phyloP scores from a whole-genome alignment of 1,140 invertebrate species.

The Tetraneura akinire region DNA sequence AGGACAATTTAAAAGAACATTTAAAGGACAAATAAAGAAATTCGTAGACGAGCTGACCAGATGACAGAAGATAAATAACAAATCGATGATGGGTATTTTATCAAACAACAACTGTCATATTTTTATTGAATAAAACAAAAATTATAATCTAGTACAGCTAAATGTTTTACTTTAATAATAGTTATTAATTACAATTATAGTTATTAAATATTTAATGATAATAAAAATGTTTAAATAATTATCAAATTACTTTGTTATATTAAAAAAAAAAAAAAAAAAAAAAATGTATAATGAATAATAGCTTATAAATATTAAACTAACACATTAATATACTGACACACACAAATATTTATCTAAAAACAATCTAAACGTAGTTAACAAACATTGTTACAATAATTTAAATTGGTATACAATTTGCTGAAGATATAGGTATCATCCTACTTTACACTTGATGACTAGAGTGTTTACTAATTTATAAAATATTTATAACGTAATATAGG shows the following conservation, averaged over 20 bases:
- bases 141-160: not conserved
- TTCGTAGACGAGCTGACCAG: too few species aligned
- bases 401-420: constrained; percentile 10
- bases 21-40: too few species aligned
- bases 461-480: constrained; percentile 39
- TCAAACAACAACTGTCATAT: too few species aligned
- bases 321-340: constrained; percentile 3
- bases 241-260: not conserved
- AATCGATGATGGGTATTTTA: too few species aligned
- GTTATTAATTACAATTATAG: constrained; percentile 14
- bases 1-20: too few species aligned
- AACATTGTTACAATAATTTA: constrained; percentile 13
- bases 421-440: constrained; percentile 25
- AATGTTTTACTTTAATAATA: constrained; percentile 1
- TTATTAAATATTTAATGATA: not conserved
- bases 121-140: constrained; percentile 16
- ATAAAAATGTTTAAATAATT: not conserved
- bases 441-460: constrained; percentile 46
- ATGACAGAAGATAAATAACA: too few species aligned
- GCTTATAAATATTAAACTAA: not conserved
- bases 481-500: not conserved
- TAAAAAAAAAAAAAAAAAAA: not conserved
- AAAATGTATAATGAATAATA: not conserved
- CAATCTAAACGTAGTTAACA: constrained; percentile 31
- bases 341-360: constrained; percentile 30